These are phyloP conservation scores for Argyra leucocephala DNA, from an alignment of 2,888 invertebrate genomes.

Conservation along the genomic window DNA sequence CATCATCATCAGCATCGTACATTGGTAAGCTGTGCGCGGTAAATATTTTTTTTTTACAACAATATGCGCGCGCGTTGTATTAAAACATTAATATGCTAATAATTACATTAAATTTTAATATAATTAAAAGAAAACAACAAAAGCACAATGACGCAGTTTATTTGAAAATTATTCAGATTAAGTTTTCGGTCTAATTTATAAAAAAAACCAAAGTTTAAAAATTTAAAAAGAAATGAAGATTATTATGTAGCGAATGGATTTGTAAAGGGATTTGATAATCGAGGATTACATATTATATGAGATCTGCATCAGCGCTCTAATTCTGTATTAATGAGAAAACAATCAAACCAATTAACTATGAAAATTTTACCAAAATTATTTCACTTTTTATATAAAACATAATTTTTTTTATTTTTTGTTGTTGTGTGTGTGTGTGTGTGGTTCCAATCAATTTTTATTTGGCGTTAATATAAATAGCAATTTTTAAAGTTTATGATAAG, in stretches of 20 bases:
- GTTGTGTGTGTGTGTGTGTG: not conserved
- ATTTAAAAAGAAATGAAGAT: not conserved
- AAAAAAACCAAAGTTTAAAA: not conserved
- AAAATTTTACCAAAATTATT: not conserved
- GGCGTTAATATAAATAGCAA: too few species aligned
- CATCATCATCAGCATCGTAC: not conserved
- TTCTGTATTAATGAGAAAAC: not conserved
- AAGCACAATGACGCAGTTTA: not conserved
- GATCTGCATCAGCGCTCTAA: too few species aligned
- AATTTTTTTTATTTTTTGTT: too few species aligned
- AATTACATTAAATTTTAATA: not conserved
- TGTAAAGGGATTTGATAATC: too few species aligned
- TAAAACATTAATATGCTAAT: not conserved
- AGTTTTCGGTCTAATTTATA: not conserved
- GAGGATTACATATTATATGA: too few species aligned
- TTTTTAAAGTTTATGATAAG: too few species aligned
- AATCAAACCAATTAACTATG: not conserved
- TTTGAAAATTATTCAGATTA: not conserved
- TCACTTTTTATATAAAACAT: not conserved
- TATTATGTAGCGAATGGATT: too few species aligned
- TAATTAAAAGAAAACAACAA: not conserved
- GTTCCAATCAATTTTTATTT: not conserved
- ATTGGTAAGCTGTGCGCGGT: not conserved
- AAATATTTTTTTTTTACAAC: not conserved
- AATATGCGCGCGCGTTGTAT: not conserved